A percentile compares a stretch with the other conserved stretches of the same genome.
phyloP scores from a whole-genome alignment of 1,140 invertebrate species.

The Diabrotica undecimpunctata region DNA sequence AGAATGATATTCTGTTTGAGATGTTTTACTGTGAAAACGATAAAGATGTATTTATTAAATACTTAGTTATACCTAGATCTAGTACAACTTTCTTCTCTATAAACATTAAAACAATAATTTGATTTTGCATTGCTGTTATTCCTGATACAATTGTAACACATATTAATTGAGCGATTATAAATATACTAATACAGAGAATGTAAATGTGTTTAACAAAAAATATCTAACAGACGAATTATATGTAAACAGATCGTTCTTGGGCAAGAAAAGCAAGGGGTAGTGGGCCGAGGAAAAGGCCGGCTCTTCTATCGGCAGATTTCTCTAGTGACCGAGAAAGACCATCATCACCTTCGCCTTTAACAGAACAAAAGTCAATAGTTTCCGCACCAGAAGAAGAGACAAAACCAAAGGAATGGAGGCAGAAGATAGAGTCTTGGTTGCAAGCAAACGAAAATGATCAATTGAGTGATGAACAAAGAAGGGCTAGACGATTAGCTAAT shows the following conservation, averaged over 20 bases:
- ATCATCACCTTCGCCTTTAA: slow-evolving; percentile 63
- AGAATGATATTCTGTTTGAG: too few species aligned
- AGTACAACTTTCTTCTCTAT: too few species aligned
- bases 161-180: too few species aligned
- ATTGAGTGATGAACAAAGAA: slow-evolving; percentile 60
- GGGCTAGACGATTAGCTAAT: slow-evolving; percentile 62
- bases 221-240: neutral
- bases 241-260: slow-evolving; percentile 75
- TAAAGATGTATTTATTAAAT: too few species aligned
- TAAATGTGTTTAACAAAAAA: too few species aligned
- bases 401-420: slow-evolving; percentile 69
- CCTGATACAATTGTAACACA: too few species aligned
- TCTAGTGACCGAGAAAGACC: slow-evolving; percentile 67
- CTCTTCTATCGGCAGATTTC: slow-evolving; percentile 68
- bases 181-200: too few species aligned
- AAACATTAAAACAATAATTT: too few species aligned
- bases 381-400: slow-evolving; percentile 51
- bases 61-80: too few species aligned
- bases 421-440: slow-evolving; percentile 88
- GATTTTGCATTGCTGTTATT: too few species aligned
- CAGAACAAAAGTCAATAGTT: slow-evolving; percentile 47
- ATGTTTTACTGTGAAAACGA: too few species aligned
- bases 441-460: slow-evolving; percentile 80
- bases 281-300: slow-evolving; percentile 63
- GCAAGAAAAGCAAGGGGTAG: slow-evolving; percentile 72